phyloP scores from a whole-genome alignment of 2,113 vertebrate genomes.

The Anhinga anhinga region DNA sequence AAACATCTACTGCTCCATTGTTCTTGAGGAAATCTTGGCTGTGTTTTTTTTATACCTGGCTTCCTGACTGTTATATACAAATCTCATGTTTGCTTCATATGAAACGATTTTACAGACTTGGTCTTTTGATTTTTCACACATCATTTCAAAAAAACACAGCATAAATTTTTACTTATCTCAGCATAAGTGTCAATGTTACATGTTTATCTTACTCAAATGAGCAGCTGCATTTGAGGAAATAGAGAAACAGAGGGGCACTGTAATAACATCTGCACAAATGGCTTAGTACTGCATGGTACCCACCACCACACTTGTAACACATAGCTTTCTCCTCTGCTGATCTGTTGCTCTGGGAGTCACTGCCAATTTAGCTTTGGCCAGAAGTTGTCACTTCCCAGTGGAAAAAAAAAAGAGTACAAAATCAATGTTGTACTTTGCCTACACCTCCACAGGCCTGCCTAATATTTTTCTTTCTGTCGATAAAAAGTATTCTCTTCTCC shows the following conservation, averaged over 20 bases:
- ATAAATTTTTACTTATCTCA: constrained; percentile 1
- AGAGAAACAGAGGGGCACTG: background rate
- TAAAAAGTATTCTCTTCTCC: background rate
- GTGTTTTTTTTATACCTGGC: background rate
- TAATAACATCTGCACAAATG: background rate
- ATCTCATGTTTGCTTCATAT: background rate
- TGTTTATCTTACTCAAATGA: background rate
- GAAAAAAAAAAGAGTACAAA: background rate
- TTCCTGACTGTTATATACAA: background rate
- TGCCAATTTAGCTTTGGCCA: background rate
- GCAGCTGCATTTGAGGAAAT: background rate
- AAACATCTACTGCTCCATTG: background rate
- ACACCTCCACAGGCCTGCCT: background rate
- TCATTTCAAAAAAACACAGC: background rate
- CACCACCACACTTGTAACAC: background rate
- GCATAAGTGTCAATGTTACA: background rate
- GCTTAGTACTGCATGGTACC: background rate
- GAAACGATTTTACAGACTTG: background rate
- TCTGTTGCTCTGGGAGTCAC: background rate
- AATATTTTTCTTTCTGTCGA: background rate
- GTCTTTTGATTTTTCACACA: background rate
- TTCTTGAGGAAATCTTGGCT: background rate
- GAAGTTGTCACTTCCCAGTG: background rate
- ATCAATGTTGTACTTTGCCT: background rate
- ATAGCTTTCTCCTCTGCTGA: background rate